Percentiles rank a stretch among this genome's conserved stretches.
phyloP scores from a whole-genome alignment of 2,797 vertebrate genomes.

The Miichthys miiuy region DNA sequence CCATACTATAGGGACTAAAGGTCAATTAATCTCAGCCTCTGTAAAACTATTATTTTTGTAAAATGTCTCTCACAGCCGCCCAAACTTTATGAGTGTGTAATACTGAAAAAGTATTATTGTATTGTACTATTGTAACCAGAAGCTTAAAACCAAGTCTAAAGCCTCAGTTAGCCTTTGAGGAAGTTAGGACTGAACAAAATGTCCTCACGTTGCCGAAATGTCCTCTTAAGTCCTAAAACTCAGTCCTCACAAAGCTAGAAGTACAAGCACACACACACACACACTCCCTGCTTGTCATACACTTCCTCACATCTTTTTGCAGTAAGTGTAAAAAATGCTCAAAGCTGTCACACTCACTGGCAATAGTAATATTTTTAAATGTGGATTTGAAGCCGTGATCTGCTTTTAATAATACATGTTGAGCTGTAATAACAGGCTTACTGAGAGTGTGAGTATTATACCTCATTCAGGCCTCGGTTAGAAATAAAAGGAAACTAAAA shows the following conservation, averaged over 20 bases:
- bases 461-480: not conserved
- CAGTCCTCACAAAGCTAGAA: not conserved
- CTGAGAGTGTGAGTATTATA: not conserved
- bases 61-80: not conserved
- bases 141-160: not conserved
- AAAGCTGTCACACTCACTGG: not conserved
- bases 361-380: slow-evolving; percentile 3
- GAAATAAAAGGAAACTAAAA: not conserved
- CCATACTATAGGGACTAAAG: not conserved
- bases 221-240: not conserved
- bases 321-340: slow-evolving; percentile 4
- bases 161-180: not conserved
- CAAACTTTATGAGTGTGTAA: not conserved
- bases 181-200: not conserved
- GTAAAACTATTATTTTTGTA: not conserved
- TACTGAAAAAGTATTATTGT: too few relatives aligned
- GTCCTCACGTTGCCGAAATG: not conserved
- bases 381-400: slow-evolving; percentile 19
- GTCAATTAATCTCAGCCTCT: not conserved
- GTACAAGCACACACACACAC: not conserved
- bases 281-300: not conserved
- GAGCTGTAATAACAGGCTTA: slow-evolving; percentile 8
- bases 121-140: too few relatives aligned
- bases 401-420: not conserved
- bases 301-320: slow-evolving; percentile 3